Base-by-base conservation (phyloP, 2,888 invertebrate genomes). In the Melanophora roralis region DNA sequence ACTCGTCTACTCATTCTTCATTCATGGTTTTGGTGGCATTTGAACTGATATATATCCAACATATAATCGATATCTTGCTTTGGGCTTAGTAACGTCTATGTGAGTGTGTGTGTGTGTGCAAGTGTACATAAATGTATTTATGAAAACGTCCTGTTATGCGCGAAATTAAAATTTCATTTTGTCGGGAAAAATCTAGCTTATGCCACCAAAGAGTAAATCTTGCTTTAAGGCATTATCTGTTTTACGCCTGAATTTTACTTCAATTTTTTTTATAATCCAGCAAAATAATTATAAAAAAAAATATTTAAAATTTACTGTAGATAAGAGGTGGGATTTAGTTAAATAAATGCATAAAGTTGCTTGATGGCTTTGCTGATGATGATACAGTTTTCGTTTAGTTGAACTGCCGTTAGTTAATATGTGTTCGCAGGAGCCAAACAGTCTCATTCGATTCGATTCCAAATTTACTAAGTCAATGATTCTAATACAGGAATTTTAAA, bases 111-210 rank as follows among this genome's bases (percentile, higher is more conserved):
- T 53, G 32, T 11, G 14, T 34, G 51, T 38, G n/a, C 3, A 27
- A 27, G 27, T 27, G 27, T 27, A 3, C 27, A 27, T n/a, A n/a
- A n/a, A n/a, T 57, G 45, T 59, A 40, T 40, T 55, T 2, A 49
- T 40, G 49, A 34, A 43, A 57, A 57, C 21, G 62, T 47, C 68
- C 72, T 74, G 72, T 78, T 80, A 76, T 68, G 81, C 75, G 81
- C 78, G 78, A 82, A 82, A 82, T 82, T 78, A 81, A 82, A 81
- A 82, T 81, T 78, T 82, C 80, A 82, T 69, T 73, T 73, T 71
- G 76, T 64, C 34, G 80, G 38, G 19, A 53, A 23, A 76, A 73
- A 76, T 76, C 64, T 76, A 32, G 59, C 43, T 64, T 76, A 51
- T 76, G 68, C 57, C 53, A 49, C 57, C 40, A 62, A 67, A 43